phyloP scores from a whole-genome alignment of 2,113 vertebrate genomes.

The Sylvia atricapilla region DNA sequence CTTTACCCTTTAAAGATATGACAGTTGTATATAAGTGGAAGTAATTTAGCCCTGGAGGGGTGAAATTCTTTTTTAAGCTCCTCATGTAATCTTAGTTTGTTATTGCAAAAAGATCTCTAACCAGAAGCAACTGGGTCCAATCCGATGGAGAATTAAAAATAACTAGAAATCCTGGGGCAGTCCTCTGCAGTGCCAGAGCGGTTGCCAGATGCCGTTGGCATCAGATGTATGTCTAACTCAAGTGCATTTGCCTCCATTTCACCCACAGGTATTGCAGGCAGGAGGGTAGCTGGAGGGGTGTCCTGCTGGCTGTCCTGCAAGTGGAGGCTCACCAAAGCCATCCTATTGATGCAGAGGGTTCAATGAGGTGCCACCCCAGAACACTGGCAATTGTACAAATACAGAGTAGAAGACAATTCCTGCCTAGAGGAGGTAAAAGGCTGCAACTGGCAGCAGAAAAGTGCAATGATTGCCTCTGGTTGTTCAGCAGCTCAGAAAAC shows the following conservation, averaged over 20 bases:
- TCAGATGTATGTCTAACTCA: background rate
- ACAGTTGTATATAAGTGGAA: constrained; percentile 67
- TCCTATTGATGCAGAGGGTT: background rate
- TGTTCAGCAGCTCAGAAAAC: constrained; percentile 42
- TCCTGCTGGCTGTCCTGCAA: background rate
- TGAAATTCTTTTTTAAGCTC: constrained; percentile 68
- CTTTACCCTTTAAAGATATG: constrained; percentile 59
- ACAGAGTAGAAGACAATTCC: background rate
- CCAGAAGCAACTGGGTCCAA: constrained; percentile 56
- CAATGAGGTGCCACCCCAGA: background rate
- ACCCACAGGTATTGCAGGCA: background rate
- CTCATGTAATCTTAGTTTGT: constrained; percentile 60
- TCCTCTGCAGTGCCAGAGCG: background rate
- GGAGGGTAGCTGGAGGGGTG: background rate
- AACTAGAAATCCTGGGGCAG: constrained; percentile 51
- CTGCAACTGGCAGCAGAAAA: background rate
- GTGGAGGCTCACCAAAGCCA: background rate
- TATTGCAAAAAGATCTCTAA: constrained; percentile 66
- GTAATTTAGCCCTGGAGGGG: constrained; percentile 57
- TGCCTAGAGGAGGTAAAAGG: background rate
- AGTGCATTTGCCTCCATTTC: background rate
- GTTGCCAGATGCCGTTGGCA: constrained; percentile 36
- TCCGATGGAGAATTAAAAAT: constrained; percentile 60
- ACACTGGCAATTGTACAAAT: background rate
- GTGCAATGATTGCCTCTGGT: constrained; percentile 5